Percentiles rank a stretch among this genome's conserved stretches.
Conservation (phyloP, 2,888 invertebrate species). For the Pandemis corylana region DNA sequence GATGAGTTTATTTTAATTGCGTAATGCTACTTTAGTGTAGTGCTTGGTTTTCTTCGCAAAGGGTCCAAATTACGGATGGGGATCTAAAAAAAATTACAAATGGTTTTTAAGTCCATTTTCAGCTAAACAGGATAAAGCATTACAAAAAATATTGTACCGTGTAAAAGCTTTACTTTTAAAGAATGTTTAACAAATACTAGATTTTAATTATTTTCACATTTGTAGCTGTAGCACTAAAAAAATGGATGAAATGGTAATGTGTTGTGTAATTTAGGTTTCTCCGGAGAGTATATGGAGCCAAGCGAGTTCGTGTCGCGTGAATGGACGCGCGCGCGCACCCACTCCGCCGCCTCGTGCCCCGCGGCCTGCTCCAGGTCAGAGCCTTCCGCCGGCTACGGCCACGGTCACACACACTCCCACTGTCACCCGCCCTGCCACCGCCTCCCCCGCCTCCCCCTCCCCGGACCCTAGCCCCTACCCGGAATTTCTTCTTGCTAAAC, state of each 20-base stretch:
- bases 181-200: no score
- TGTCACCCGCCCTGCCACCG: slow-evolving; percentile 68
- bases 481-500: slow-evolving; percentile 76
- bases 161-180: no score
- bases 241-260: neutral
- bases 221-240: no score
- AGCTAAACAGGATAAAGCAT: no score
- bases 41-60: no score
- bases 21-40: no score
- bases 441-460: slow-evolving; percentile 50
- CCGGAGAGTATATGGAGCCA: slow-evolving; percentile 84
- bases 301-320: slow-evolving; percentile 72
- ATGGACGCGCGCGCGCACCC: slow-evolving; percentile 79
- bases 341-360: slow-evolving; percentile 82
- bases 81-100: no score
- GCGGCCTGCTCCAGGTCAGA: slow-evolving; percentile 54
- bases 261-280: slow-evolving; percentile 65
- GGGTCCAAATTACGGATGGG: no score
- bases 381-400: slow-evolving; percentile 49
- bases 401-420: slow-evolving; percentile 66
- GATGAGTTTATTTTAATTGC: no score
- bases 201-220: no score
- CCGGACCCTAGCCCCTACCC: slow-evolving; percentile 81
- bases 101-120: no score
- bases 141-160: no score